Evolutionary conservation across 2,113 vertebrate genomes (phyloP).

Genomic region (human): DNA sequence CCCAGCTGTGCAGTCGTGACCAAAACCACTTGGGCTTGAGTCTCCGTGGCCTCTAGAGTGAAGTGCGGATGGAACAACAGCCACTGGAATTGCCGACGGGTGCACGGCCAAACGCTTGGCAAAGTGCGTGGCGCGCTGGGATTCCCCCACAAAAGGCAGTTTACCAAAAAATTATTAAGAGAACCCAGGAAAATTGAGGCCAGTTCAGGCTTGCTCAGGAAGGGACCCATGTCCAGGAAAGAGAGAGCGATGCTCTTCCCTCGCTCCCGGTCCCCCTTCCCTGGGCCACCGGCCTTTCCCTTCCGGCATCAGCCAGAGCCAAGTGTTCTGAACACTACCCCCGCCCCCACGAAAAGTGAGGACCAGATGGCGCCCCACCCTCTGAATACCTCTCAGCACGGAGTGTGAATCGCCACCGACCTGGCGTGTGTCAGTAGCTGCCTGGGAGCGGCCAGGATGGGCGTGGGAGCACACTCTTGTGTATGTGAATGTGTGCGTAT

Average conservation of each 20-base stretch:
- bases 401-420: not conserved
- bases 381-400: no score
- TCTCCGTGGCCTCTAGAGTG: not conserved
- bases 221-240: not conserved
- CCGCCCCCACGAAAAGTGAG: not conserved
- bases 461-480: not conserved
- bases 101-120: not conserved
- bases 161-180: not conserved
- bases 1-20: accelerated
- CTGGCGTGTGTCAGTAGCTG: accelerated
- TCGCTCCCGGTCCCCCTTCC: not conserved
- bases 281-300: not conserved
- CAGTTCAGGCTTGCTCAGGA: accelerated
- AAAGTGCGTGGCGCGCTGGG: accelerated
- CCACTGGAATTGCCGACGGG: accelerated
- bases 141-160: not conserved
- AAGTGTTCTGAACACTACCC: not conserved
- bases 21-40: not conserved
- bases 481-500: not conserved
- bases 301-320: not conserved
- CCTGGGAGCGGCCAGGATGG: not conserved
- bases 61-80: accelerated
- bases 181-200: not conserved
- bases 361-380: not conserved
- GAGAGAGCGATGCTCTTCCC: accelerated